Percentiles rank a stretch among this genome's conserved stretches.
These are phyloP conservation scores for Candoia aspera DNA, from an alignment of 2,113 vertebrate species.

Conservation along the genomic window DNA sequence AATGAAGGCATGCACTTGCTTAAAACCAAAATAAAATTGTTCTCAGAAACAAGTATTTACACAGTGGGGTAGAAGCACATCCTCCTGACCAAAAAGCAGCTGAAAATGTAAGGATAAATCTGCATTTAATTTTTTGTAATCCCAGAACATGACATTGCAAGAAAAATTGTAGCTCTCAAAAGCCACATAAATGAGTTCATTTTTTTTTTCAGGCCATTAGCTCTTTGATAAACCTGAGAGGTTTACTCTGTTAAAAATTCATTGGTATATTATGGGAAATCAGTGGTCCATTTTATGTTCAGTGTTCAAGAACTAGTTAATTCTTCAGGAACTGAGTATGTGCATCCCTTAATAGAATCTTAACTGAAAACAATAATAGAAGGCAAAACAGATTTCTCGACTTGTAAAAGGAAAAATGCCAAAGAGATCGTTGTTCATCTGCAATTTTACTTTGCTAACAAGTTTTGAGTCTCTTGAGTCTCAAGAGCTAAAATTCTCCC, in stretches of 20 bases:
- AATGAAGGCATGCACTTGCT: background rate
- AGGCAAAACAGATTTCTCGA: constrained; percentile 11
- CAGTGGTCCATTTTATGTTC: background rate
- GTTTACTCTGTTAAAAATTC: constrained; percentile 35
- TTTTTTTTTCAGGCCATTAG: constrained; percentile 32
- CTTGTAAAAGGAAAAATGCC: constrained; percentile 13
- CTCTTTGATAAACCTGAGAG: constrained; percentile 30
- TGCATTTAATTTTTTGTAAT: constrained; percentile 39
- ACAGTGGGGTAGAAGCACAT: background rate
- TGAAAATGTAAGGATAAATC: constrained; percentile 38
- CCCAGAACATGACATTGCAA: constrained; percentile 27
- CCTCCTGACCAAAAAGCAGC: background rate
- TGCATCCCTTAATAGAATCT: background rate
- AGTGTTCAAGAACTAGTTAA: constrained; percentile 9
- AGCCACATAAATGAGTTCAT: constrained; percentile 40
- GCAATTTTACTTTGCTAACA: constrained; percentile 40
- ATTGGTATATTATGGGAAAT: constrained; percentile 27
- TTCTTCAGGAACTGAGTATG: constrained; percentile 30
- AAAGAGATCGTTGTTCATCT: constrained; percentile 26
- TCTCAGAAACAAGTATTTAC: background rate
- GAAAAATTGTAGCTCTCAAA: constrained; percentile 32
- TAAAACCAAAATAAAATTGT: background rate
- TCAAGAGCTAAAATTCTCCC: background rate
- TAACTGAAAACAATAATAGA: constrained; percentile 3
- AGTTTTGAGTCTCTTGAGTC: constrained; percentile 14